Evolutionary conservation across 2,888 invertebrate genomes (phyloP), one percentile per base, ranked within the genome.

Genomic region (Clistopyga incitator): DNA sequence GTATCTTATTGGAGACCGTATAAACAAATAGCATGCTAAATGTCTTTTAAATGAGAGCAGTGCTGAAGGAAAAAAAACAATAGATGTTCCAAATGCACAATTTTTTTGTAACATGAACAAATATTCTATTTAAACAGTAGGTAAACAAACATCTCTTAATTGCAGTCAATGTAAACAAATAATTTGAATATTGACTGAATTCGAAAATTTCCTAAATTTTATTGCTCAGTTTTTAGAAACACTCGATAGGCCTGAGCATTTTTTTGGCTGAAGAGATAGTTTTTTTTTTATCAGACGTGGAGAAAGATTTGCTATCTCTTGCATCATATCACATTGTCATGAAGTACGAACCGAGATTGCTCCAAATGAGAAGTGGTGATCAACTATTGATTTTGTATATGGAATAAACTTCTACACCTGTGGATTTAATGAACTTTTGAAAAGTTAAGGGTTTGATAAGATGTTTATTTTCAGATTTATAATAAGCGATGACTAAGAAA

Each of bases 251-350:
- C 29, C 52, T n/a, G 6, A 61, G 18, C 1, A 38, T 18, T 38
- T 64, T 65, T 65, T 15, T 38, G 3, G 3, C 23, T 11, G 8
- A n/a, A 29, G 15, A n/a, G n/a, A 18, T 56, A 15, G 13, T 18
- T 61, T 13, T 23, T 1, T 38, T 42, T 45, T 45, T 25, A 15
- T 13, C 4, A 20, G 1, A 23, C 6, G 4, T 13, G n/a, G 6
- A 10, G 47, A 23, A 23, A 45, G 45, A 65, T 45, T 20, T 65
- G 47, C 45, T 20, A 65, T 45, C 42, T n/a, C 45, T 70, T 70
- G 70, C 70, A 54, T 54, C 70, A 70, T 70, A 50, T 25, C 11
- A 18, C 65, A 65, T n/a, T 13, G 18, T 23, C 15, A 6, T 4
- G 11, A 23, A 23, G 23, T 54, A 20, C 11, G 29, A 29, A 15